phyloP scores from a whole-genome alignment of 2,797 vertebrate species.

The Garrulus glandarius region DNA sequence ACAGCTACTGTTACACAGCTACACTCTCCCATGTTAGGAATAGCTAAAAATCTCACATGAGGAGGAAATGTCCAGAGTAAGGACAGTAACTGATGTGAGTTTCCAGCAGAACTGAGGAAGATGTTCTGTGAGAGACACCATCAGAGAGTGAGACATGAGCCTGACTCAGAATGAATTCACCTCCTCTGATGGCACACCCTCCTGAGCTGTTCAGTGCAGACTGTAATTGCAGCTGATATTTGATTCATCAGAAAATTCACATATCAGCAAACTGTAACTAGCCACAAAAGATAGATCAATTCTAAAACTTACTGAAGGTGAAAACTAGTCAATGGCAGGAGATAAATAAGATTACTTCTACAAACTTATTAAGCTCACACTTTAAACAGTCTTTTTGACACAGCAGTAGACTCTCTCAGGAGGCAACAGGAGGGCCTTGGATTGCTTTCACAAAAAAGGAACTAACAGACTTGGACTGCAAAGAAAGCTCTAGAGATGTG shows the following conservation, averaged over 20 bases:
- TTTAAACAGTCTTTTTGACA: not conserved
- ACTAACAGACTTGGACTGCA: not conserved
- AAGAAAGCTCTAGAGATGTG: not conserved
- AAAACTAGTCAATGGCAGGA: not conserved
- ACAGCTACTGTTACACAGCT: not conserved
- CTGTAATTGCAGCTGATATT: not conserved
- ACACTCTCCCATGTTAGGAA: not conserved
- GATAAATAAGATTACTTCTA: not conserved
- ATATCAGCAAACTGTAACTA: not conserved
- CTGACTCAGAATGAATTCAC: not conserved
- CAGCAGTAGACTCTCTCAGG: not conserved
- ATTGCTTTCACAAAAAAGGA: not conserved
- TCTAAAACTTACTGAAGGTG: not conserved
- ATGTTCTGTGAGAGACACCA: not conserved
- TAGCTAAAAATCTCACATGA: not conserved
- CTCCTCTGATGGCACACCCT: not conserved
- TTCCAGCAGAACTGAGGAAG: not conserved
- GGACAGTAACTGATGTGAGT: not conserved
- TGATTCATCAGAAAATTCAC: not conserved
- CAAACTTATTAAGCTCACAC: not conserved
- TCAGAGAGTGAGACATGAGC: not conserved
- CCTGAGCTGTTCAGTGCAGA: not conserved
- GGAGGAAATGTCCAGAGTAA: not conserved
- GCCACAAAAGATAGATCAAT: not conserved
- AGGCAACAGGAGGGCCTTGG: not conserved